Base-by-base conservation (phyloP, 2,888 invertebrate species). In the Adela reaumurella region DNA sequence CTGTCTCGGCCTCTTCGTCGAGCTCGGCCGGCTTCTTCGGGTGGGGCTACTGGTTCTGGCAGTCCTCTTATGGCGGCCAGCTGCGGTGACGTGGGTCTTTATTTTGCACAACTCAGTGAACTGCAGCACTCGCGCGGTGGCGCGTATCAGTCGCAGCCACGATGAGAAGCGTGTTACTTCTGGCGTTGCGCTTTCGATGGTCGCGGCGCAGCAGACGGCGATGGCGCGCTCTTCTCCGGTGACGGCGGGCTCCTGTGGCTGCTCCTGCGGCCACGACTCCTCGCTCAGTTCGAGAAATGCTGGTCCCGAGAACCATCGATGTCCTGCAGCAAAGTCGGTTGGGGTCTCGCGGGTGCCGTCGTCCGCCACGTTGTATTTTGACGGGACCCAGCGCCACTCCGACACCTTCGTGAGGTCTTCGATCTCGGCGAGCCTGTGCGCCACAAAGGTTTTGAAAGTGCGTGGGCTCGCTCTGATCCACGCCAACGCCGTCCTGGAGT, bases 371-470 rank as follows among this genome's bases (percentile, higher is more conserved):
- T 53, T 53, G 1, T 44, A 8, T 2, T n/a, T 24, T 1, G 48
- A 48, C 0, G 50, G 46, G 1, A 52, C 45, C 52, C 52, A 50
- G 3, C 49, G 20, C 52, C 51, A 54, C 3, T 50, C 49, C 3
- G 2, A 19, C 11, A 41, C 16, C n/a, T 42, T 46, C 0, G 51
- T 46, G 0, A 44, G 4, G 11, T 53, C 54, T 48, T 52, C 48
- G 8, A 52, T 48, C 45, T 52, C 55, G 10, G 50, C 51, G 1
- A 55, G 8, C 6, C 52, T 17, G 28, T 55, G 52, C 1, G 53
- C 55, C 1, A 55, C 55, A 28, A 50, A 55, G 0, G 51, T n/a
- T 16, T 50, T 50, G 45, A 46, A 52, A 1, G 41, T 18, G 1
- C 52, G 46, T 4, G 49, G 49, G 1, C 47, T 52, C 2, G 51